Conservation (phyloP, 2,888 invertebrate species). For the Xanthostigma xanthostigma region DNA sequence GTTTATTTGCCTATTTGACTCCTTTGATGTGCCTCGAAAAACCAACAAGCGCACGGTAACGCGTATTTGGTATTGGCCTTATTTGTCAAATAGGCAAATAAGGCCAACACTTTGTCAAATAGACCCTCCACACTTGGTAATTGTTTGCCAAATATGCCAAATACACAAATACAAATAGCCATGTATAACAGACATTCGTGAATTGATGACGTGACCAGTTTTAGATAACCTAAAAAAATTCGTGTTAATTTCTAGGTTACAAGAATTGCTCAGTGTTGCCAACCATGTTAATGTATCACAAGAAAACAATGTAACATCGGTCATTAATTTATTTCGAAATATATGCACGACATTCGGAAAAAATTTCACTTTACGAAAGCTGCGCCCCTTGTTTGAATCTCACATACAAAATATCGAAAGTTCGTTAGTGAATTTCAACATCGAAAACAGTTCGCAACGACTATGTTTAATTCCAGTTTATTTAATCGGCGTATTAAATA, state of each 20-base stretch:
- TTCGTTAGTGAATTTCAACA: constrained; percentile 39
- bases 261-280: constrained; percentile 38
- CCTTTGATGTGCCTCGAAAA: too few relatives aligned
- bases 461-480: constrained; percentile 45
- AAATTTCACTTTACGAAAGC: constrained; percentile 39
- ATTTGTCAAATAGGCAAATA: too few relatives aligned
- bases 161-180: too few relatives aligned
- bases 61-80: too few relatives aligned
- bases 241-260: constrained; percentile 31
- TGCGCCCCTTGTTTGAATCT: constrained; percentile 40
- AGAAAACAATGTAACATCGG: constrained; percentile 33
- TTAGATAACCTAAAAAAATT: not conserved
- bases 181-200: too few relatives aligned
- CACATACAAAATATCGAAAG: constrained; percentile 44
- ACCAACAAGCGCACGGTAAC: too few relatives aligned
- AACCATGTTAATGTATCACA: constrained; percentile 36
- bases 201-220: too few relatives aligned
- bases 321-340: constrained; percentile 38
- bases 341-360: constrained; percentile 51
- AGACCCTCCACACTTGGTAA: too few relatives aligned
- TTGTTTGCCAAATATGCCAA: too few relatives aligned
- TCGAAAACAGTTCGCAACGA: constrained; percentile 31
- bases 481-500: constrained; percentile 38
- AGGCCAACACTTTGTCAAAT: too few relatives aligned
- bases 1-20: too few relatives aligned